Conservation (phyloP, 2,888 invertebrate species). For the Temnothorax rugatulus region DNA sequence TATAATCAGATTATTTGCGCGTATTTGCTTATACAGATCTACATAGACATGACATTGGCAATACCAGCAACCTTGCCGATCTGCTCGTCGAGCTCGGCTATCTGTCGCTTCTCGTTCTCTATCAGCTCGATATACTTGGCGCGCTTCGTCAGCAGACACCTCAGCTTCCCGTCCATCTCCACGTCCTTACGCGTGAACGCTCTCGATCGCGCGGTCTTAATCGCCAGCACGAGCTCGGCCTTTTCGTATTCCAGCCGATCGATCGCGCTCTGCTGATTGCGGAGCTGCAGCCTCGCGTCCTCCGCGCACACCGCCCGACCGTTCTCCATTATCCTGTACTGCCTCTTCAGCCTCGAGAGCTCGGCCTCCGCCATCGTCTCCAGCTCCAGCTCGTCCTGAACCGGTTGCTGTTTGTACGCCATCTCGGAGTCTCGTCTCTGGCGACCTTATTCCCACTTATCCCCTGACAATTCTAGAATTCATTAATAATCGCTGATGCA, state of each 20-base stretch:
- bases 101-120: conserved; percentile 86
- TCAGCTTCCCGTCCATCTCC: conserved; percentile 87
- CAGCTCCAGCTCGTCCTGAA: conserved; percentile 90
- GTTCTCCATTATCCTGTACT: conserved; percentile 94
- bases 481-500: neutral
- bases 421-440: conserved; percentile 70
- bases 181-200: conserved; percentile 88
- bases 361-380: conserved; percentile 93
- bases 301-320: conserved; percentile 91
- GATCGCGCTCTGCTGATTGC: conserved; percentile 89
- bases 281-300: conserved; percentile 90
- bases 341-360: conserved; percentile 92
- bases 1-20: neutral
- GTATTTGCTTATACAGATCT: neutral
- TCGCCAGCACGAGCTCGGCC: conserved; percentile 89
- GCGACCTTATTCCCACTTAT: conserved; percentile 9
- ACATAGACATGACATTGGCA: conserved; percentile 11
- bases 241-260: conserved; percentile 89
- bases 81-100: conserved; percentile 87
- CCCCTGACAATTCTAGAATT: conserved; percentile 19
- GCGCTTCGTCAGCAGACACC: conserved; percentile 87
- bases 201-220: conserved; percentile 88
- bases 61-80: conserved; percentile 86
- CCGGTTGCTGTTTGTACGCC: conserved; percentile 82
- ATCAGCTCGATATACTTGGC: conserved; percentile 87